Evolutionary conservation across 2,797 vertebrate species (phyloP).

Genomic region (Sandelia bainsii): DNA sequence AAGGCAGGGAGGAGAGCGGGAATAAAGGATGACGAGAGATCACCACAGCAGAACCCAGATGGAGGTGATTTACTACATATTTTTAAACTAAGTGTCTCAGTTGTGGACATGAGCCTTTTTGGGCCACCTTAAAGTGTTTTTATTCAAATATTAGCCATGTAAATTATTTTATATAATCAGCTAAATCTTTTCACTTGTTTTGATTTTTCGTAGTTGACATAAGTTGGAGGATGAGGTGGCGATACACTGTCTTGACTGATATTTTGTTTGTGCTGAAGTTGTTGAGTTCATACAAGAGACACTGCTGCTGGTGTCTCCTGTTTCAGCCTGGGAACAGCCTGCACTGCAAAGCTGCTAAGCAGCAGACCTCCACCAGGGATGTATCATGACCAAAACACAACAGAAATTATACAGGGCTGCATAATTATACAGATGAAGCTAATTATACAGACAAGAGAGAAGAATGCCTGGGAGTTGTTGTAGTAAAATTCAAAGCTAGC

Average conservation of each 20-base stretch:
- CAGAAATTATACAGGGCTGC: conserved; percentile 75
- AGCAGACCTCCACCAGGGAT: conserved; percentile 77
- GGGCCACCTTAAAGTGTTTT: background rate
- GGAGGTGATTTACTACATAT: background rate
- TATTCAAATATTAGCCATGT: background rate
- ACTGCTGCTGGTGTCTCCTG: conserved; percentile 47
- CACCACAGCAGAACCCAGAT: background rate
- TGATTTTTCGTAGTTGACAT: no score
- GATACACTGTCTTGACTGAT: background rate
- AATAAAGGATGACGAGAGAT: conserved; percentile 19
- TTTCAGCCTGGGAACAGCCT: conserved; percentile 72
- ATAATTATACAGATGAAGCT: conserved; percentile 79
- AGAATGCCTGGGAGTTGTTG: conserved; percentile 78
- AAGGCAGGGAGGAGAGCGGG: conserved; percentile 21
- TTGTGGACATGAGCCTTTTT: conserved; percentile 3
- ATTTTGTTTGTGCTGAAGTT: conserved; percentile 13
- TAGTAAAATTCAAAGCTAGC: conserved; percentile 62
- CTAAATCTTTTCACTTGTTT: background rate
- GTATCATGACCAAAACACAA: conserved; percentile 76
- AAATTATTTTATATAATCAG: background rate
- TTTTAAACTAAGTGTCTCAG: background rate
- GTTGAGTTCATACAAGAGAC: conserved; percentile 54
- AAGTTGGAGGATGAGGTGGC: background rate
- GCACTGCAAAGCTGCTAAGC: conserved; percentile 52
- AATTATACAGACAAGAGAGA: conserved; percentile 78